Percentiles rank a stretch among this genome's conserved stretches.
Conservation (phyloP, 2,113 vertebrate genomes). For the Cervus canadensis region DNA sequence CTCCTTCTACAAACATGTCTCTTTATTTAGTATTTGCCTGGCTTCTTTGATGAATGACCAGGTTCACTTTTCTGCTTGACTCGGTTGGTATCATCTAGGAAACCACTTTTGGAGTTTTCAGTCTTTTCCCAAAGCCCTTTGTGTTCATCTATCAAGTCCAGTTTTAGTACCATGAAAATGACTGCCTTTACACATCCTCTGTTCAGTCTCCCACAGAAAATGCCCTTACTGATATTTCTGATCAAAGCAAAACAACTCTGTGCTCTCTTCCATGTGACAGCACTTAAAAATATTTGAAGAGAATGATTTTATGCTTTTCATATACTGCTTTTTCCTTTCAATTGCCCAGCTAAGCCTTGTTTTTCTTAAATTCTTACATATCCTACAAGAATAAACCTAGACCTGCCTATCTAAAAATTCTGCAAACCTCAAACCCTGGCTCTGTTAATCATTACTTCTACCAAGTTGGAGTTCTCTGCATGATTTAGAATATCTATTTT, state of each 20-base stretch:
- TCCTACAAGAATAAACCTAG: neutral
- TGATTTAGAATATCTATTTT: neutral
- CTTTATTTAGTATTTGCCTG: neutral
- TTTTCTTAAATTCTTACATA: neutral
- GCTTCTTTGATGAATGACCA: neutral
- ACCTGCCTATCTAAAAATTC: neutral
- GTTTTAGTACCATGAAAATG: neutral
- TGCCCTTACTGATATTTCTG: neutral
- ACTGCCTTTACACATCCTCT: neutral
- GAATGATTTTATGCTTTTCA: neutral
- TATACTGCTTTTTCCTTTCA: neutral
- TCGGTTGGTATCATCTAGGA: neutral
- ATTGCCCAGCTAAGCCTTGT: neutral
- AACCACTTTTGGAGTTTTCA: neutral
- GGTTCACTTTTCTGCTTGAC: neutral
- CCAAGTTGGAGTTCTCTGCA: neutral
- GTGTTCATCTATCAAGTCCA: neutral
- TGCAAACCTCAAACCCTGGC: neutral
- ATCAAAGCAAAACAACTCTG: neutral
- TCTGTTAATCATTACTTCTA: neutral
- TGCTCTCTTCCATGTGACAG: neutral
- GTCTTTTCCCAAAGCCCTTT: neutral
- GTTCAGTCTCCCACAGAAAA: neutral
- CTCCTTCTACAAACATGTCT: neutral
- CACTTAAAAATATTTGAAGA: neutral